Evolutionary conservation across 2,113 vertebrate genomes (phyloP).

Genomic region (Paraplagusia blochii): DNA sequence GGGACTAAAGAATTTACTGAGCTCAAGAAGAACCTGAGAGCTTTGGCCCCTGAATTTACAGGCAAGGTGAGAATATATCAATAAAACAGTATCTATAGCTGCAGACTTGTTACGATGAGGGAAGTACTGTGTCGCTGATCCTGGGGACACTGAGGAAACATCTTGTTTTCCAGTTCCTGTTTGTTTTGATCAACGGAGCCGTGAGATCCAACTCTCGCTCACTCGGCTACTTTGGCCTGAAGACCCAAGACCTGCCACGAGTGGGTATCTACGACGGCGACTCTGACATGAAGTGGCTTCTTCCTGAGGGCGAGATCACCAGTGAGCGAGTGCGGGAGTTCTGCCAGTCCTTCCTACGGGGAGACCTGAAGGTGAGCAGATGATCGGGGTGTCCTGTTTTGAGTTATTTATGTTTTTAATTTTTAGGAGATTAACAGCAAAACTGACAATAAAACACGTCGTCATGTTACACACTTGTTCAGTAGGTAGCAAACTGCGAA

Average conservation of each 20-base stretch:
- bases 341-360: constrained; percentile 79
- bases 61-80: constrained; percentile 76
- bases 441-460: too few species aligned
- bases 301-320: constrained; percentile 74
- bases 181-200: constrained; percentile 83
- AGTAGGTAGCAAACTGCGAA: too few species aligned
- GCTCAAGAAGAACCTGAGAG: constrained; percentile 62
- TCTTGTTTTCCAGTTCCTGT: constrained; percentile 81
- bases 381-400: not conserved
- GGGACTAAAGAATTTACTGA: constrained; percentile 71
- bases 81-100: too few species aligned
- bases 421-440: too few species aligned
- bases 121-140: too few species aligned
- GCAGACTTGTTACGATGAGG: too few species aligned
- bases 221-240: constrained; percentile 83
- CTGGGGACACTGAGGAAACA: not conserved
- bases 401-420: not conserved
- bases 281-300: constrained; percentile 80
- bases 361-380: constrained; percentile 72
- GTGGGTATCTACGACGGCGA: constrained; percentile 79
- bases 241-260: constrained; percentile 81
- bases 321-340: constrained; percentile 76
- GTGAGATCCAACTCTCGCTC: constrained; percentile 74
- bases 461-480: too few species aligned
- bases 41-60: constrained; percentile 78